Conservation (phyloP, 2,888 invertebrate genomes). For the Calliopum simillimum region DNA sequence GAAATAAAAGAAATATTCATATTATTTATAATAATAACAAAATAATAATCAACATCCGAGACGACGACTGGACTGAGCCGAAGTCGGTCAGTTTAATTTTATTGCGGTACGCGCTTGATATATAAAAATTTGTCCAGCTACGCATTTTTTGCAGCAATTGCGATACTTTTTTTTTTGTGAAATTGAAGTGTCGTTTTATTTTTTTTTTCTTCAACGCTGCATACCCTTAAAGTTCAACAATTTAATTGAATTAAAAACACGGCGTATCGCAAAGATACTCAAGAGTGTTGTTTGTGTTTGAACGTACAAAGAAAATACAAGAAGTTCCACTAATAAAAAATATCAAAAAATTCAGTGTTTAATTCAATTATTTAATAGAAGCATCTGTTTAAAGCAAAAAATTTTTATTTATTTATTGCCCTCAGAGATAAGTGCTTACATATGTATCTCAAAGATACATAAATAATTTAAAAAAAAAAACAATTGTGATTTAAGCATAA, state of each 20-base stretch:
- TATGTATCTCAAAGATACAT: too few species aligned
- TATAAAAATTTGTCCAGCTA: conserved; percentile 7
- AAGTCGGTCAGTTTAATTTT: conserved; percentile 16
- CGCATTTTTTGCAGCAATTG: neutral
- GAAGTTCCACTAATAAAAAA: neutral
- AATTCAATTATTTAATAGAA: neutral
- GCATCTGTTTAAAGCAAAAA: conserved; percentile 1
- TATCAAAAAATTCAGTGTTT: neutral
- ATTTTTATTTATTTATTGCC: neutral
- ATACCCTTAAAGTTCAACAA: neutral
- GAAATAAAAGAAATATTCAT: neutral
- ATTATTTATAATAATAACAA: neutral
- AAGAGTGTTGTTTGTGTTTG: neutral
- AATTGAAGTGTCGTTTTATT: neutral
- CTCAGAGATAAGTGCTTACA: too few species aligned
- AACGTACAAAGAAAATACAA: neutral
- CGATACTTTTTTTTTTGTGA: neutral
- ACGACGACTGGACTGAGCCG: neutral
- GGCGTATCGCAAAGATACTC: conserved; percentile 23
- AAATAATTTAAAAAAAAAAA: conserved; percentile 28
- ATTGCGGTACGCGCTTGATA: neutral
- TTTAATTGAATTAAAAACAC: conserved; percentile 31
- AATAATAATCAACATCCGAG: neutral
- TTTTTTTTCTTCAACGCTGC: neutral
- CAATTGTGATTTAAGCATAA: too few species aligned